Evolutionary conservation across 35 echinoderm and acorn worm genomes (phyloP).

Genomic region (Diadema setosum): DNA sequence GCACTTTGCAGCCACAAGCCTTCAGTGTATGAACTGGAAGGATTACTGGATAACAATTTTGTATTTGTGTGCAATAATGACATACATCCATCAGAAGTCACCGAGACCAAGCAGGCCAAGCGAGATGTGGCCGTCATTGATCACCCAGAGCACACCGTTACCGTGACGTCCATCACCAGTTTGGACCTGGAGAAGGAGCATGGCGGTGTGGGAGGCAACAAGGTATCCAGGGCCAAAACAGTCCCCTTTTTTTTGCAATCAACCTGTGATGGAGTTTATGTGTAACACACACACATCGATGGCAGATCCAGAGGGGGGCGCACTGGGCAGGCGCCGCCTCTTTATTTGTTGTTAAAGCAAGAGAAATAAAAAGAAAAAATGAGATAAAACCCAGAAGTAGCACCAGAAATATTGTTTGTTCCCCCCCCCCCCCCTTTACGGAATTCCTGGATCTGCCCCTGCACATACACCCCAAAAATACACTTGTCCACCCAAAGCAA

Average conservation of each 20-base stretch:
- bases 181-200: slow-evolving; percentile 29
- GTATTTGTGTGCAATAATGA: not conserved
- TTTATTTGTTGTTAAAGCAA: no score
- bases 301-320: no score
- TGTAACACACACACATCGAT: no score
- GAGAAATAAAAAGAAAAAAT: no score
- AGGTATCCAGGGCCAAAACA: slow-evolving; percentile 25
- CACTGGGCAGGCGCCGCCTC: no score
- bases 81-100: not conserved
- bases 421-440: no score
- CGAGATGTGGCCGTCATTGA: slow-evolving; percentile 28
- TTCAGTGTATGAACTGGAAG: not conserved
- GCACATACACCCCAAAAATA: no score
- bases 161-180: slow-evolving; percentile 55
- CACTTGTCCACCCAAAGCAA: no score
- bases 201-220: slow-evolving; percentile 41
- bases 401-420: no score
- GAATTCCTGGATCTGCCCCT: no score
- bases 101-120: not conserved
- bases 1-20: not conserved
- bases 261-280: no score
- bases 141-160: slow-evolving; percentile 72
- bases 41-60: not conserved
- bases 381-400: no score
- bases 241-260: not conserved